phyloP scores from a whole-genome alignment of 2,888 invertebrate species.

The Malthinus seriepunctatus region DNA sequence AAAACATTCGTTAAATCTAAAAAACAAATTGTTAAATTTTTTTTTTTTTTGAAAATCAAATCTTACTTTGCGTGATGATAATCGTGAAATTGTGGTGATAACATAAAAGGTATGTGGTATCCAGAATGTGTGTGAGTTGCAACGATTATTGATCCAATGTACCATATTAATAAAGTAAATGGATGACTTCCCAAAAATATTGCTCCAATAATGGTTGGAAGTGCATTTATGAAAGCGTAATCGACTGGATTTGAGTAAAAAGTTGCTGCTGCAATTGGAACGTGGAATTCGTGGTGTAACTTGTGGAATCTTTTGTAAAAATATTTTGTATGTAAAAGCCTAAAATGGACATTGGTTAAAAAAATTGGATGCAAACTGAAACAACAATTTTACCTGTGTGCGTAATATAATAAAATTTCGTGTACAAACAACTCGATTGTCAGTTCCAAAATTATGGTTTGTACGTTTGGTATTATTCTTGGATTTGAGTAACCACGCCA shows the following conservation, averaged over 20 bases:
- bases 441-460: not conserved
- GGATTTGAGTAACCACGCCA: not conserved
- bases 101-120: not conserved
- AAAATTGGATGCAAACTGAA: not conserved
- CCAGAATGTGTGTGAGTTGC: not conserved
- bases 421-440: not conserved
- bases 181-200: not conserved
- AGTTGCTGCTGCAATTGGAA: not conserved
- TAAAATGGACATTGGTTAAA: not conserved
- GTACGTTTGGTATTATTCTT: not conserved
- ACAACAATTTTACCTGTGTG: not conserved
- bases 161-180: not conserved
- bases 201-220: not conserved
- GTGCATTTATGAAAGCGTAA: not conserved
- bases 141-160: not conserved
- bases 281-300: not conserved
- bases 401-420: not conserved
- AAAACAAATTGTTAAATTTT: conserved; percentile 24
- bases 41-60: not conserved
- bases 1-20: conserved; percentile 82
- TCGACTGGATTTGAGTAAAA: not conserved
- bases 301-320: not conserved
- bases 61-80: not conserved
- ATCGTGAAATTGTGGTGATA: not conserved
- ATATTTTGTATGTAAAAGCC: not conserved